A percentile compares a stretch with the other conserved stretches of the same genome.
Conservation (phyloP, 2,113 vertebrate species). For the Podiceps cristatus region DNA sequence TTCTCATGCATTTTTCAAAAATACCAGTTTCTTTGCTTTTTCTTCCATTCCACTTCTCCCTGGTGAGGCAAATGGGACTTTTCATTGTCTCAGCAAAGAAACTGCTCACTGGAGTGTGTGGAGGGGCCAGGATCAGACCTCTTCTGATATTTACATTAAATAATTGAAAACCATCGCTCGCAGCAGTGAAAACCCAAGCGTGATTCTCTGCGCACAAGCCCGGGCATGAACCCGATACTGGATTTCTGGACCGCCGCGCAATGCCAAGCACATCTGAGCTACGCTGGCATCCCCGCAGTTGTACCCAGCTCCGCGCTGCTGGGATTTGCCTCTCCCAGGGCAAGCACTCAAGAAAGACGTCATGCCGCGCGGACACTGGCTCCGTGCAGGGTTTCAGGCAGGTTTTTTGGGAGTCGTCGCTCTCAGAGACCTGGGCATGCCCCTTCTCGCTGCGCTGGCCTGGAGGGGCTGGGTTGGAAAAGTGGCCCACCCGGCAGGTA, state of each 20-base stretch:
- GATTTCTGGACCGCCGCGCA: neutral
- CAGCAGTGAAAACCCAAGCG: neutral
- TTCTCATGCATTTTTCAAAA: neutral
- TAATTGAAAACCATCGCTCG: neutral
- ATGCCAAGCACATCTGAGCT: neutral
- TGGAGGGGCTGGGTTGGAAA: accelerated
- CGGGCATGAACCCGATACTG: slow-evolving; percentile 17
- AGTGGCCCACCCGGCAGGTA: no score
- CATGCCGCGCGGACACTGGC: accelerated
- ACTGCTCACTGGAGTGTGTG: accelerated
- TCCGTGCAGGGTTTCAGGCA: neutral
- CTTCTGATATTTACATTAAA: neutral
- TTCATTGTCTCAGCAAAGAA: neutral
- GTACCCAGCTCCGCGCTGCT: neutral
- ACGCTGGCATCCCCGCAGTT: neutral
- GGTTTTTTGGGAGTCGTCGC: neutral
- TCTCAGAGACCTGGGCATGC: neutral
- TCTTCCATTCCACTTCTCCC: neutral
- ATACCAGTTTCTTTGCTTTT: accelerated
- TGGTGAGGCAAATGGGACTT: neutral
- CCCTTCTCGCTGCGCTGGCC: neutral
- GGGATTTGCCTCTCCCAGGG: neutral
- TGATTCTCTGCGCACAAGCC: slow-evolving; percentile 20
- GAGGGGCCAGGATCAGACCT: neutral
- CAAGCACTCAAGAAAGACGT: neutral